Percentiles rank a stretch among this genome's conserved stretches.
Evolutionary conservation across 2,888 invertebrate genomes (phyloP).

Genomic region (Rhingia rostrata): DNA sequence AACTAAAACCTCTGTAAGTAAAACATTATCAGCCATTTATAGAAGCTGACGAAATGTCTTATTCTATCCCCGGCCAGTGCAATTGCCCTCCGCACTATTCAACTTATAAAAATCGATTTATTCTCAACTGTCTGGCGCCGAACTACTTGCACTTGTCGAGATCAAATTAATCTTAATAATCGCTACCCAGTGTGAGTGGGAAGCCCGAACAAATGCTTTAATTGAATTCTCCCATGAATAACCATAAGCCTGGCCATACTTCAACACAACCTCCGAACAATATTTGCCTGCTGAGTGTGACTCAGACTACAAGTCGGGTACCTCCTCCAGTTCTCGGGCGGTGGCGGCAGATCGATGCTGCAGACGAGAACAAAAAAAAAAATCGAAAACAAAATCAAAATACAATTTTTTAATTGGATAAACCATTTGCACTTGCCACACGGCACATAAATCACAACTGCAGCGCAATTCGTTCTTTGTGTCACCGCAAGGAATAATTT

Average conservation of each 20-base stretch:
- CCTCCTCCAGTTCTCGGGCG: conserved; percentile 2
- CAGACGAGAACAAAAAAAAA: conserved; percentile 9
- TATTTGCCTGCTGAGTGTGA: conserved; percentile 49
- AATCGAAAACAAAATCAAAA: conserved; percentile 22
- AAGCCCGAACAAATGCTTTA: conserved; percentile 63
- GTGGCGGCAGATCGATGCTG: background rate
- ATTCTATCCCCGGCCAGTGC: too few relatives aligned
- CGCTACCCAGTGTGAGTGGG: conserved; percentile 56
- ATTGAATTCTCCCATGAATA: conserved; percentile 71
- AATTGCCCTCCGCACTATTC: background rate
- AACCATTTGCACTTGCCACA: conserved; percentile 74
- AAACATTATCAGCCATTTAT: too few relatives aligned
- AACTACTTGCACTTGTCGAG: conserved; percentile 69
- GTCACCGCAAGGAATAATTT: conserved; percentile 73
- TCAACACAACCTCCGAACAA: conserved; percentile 30
- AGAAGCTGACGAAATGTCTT: too few relatives aligned
- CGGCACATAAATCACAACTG: conserved; percentile 73
- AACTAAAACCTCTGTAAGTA: too few relatives aligned
- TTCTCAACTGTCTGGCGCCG: conserved; percentile 53
- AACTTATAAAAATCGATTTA: conserved; percentile 21
- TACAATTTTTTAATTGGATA: conserved; percentile 73
- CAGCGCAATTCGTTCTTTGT: conserved; percentile 74
- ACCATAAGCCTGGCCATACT: conserved; percentile 29
- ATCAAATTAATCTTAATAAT: conserved; percentile 73
- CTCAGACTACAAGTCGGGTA: conserved; percentile 22